These are phyloP conservation scores for Nomada goodeniana DNA, from an alignment of 2,888 invertebrate species.

Conservation along the genomic window DNA sequence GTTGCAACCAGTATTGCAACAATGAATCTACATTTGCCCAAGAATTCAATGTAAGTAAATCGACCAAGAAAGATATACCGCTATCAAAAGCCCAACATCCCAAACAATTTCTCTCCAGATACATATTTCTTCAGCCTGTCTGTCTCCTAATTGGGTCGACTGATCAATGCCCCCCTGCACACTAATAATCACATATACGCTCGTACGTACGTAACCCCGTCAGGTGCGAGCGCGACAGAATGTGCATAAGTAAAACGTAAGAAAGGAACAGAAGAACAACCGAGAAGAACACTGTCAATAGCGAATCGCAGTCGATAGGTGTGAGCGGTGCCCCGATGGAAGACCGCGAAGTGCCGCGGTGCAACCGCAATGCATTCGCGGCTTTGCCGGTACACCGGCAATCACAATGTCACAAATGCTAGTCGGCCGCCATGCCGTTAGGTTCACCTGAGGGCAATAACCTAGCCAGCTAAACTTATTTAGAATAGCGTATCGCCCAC, in stretches of 20 bases:
- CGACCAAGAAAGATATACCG: too few species aligned
- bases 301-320: conserved; percentile 39
- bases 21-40: too few species aligned
- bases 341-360: conserved; percentile 66
- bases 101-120: too few species aligned
- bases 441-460: conserved; percentile 83
- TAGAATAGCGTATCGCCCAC: conserved; percentile 77
- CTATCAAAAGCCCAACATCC: too few species aligned
- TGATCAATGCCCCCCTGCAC: too few species aligned
- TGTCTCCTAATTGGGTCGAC: too few species aligned
- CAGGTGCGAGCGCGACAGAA: neutral
- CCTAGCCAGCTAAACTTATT: conserved; percentile 81
- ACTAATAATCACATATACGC: too few species aligned
- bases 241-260: neutral
- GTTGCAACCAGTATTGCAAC: too few species aligned
- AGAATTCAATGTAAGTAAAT: too few species aligned
- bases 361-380: conserved; percentile 67
- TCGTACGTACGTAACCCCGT: neutral
- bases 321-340: conserved; percentile 55
- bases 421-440: conserved; percentile 78
- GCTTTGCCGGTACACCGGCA: conserved; percentile 66
- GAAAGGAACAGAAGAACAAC: neutral
- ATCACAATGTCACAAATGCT: conserved; percentile 78
- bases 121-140: too few species aligned
- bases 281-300: conserved; percentile 27